Evolutionary conservation across 2,797 vertebrate genomes (phyloP).

Genomic region (Choloepus didactylus): DNA sequence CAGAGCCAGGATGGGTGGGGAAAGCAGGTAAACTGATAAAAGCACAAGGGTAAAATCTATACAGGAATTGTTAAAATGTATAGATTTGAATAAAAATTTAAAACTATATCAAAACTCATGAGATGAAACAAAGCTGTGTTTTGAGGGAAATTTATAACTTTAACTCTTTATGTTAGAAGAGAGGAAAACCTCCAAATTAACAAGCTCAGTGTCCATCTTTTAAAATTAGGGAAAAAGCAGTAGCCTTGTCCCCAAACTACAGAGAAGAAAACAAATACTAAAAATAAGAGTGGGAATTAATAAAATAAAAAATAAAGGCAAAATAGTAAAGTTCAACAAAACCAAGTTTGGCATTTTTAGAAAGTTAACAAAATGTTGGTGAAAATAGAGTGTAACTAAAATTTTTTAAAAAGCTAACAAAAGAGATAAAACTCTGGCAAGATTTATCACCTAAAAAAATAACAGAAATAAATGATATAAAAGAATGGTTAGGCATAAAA

Average conservation of each 20-base stretch:
- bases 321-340: neutral
- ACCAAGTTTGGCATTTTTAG: neutral
- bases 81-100: neutral
- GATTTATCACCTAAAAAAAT: neutral
- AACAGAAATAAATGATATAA: neutral
- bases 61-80: neutral
- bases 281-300: neutral
- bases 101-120: neutral
- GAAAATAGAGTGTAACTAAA: too few species aligned
- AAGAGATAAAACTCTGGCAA: neutral
- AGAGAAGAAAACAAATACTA: neutral
- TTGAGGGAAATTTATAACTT: neutral
- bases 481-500: neutral
- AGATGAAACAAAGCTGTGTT: neutral
- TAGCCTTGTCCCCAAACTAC: neutral
- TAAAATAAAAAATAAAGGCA: neutral
- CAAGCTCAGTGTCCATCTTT: neutral
- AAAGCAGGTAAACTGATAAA: neutral
- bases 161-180: neutral
- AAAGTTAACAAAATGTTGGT: neutral
- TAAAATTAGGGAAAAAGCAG: neutral
- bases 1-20: neutral
- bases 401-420: too few species aligned
- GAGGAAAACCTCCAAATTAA: neutral
- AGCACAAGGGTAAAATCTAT: neutral